These are phyloP conservation scores for Armadillidium nasatum DNA, from an alignment of 1,140 invertebrate genomes.

Conservation along the genomic window DNA sequence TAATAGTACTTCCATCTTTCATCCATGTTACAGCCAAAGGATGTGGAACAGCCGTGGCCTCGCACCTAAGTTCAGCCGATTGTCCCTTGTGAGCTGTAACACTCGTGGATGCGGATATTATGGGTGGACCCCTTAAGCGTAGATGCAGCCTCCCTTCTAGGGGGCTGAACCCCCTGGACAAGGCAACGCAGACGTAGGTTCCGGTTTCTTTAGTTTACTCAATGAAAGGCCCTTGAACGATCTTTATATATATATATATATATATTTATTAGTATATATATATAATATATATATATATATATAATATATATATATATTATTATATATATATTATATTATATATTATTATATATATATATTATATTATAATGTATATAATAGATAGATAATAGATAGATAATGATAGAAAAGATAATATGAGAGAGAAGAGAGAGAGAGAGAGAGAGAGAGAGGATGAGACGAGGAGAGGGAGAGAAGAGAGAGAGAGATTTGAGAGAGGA, in stretches of 20 bases:
- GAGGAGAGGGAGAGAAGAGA: too few relatives aligned
- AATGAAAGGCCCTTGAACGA: constrained; percentile 4
- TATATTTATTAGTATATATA: too few relatives aligned
- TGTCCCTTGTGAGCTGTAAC: constrained; percentile 32
- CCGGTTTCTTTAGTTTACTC: constrained; percentile 21
- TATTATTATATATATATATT: constrained; percentile 26
- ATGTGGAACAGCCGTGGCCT: constrained; percentile 38
- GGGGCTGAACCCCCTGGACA: constrained; percentile 22
- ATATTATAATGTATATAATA: background rate
- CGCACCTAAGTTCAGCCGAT: constrained; percentile 34
- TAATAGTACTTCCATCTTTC: constrained; percentile 31
- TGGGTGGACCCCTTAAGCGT: constrained; percentile 34
- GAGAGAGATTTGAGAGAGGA: too few relatives aligned
- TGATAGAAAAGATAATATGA: too few relatives aligned
- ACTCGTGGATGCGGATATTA: constrained; percentile 33
- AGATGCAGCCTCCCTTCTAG: constrained; percentile 39
- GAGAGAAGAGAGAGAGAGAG: too few relatives aligned
- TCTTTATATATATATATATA: constrained; percentile 14
- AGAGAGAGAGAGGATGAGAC: too few relatives aligned
- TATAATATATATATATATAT: background rate
- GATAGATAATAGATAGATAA: too few relatives aligned
- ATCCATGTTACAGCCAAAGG: constrained; percentile 38
- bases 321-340: constrained; percentile 20
- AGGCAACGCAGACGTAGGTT: constrained; percentile 23
- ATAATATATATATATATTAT: background rate